Conservation (phyloP, 2,888 invertebrate genomes). For the Melolontha melolontha region DNA sequence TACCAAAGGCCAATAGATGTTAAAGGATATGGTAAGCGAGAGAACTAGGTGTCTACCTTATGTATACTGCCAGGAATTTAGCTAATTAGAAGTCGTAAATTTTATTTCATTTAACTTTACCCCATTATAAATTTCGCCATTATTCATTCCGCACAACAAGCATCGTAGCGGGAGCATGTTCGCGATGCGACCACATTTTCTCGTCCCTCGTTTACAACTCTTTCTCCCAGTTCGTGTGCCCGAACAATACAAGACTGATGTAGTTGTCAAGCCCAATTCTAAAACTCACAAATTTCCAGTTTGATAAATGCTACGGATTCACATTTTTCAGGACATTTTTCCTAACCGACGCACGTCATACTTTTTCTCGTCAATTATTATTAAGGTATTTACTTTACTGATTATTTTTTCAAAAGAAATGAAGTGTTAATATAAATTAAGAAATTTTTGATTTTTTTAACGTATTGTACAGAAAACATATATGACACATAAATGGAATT, state of each 20-base stretch:
- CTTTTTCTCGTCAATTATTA: no score
- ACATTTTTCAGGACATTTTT: slow-evolving; percentile 18
- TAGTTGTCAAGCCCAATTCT: slow-evolving; percentile 45
- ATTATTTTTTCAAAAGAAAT: no score
- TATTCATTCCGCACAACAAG: slow-evolving; percentile 34
- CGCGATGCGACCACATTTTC: slow-evolving; percentile 30
- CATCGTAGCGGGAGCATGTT: slow-evolving; percentile 5
- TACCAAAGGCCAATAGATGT: no score
- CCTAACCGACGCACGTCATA: no score
- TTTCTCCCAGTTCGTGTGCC: slow-evolving; percentile 35
- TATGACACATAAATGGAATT: no score
- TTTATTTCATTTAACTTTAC: slow-evolving; percentile 33
- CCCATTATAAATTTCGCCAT: slow-evolving; percentile 33
- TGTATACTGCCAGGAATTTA: slow-evolving; percentile 17
- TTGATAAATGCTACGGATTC: slow-evolving; percentile 28
- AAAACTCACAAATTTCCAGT: slow-evolving; percentile 37
- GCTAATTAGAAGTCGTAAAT: slow-evolving; percentile 38
- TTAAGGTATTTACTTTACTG: no score
- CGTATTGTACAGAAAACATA: no score
- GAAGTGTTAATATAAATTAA: no score
- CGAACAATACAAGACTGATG: slow-evolving; percentile 48
- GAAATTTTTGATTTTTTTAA: no score
- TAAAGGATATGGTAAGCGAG: no score
- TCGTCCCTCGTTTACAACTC: slow-evolving; percentile 39
- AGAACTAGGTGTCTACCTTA: background rate